Percentiles rank a stretch among this genome's conserved stretches.
These are phyloP conservation scores for Temnothorax rugatulus DNA, from an alignment of 2,888 invertebrate species.

Conservation along the genomic window DNA sequence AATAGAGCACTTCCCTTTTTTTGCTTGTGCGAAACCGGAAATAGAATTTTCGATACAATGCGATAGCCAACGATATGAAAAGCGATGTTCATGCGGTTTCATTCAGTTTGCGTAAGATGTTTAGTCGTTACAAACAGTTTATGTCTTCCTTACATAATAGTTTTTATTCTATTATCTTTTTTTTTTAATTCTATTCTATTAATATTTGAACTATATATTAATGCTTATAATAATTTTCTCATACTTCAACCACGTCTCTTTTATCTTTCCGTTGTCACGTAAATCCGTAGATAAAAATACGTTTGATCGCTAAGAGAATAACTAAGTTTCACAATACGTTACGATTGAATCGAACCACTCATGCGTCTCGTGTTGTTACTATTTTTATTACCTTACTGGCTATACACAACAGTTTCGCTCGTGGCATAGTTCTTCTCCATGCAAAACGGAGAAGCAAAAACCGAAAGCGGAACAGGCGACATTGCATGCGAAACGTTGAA, in stretches of 20 bases:
- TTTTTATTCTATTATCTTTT: not conserved
- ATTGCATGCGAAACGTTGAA: conserved; percentile 1
- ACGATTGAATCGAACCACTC: not conserved
- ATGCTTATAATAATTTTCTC: not conserved
- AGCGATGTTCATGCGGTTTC: not conserved
- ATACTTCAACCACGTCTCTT: not conserved
- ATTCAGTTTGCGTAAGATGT: not conserved
- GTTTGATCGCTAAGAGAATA: not conserved
- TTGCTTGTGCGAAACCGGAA: not conserved
- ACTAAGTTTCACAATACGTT: not conserved
- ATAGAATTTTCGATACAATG: conserved; percentile 27
- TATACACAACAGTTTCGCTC: not conserved
- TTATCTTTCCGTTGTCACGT: not conserved
- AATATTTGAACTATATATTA: not conserved
- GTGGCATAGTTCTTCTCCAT: not conserved
- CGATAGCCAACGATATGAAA: conserved; percentile 4
- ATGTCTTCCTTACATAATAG: not conserved
- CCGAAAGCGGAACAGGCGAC: not conserved
- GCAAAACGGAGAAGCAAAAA: not conserved
- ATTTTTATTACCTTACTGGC: not conserved
- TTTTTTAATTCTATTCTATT: not conserved
- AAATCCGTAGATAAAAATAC: not conserved
- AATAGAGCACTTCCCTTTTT: conserved; percentile 16
- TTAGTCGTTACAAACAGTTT: not conserved
- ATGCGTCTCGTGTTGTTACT: not conserved